Evolutionary conservation across 1,140 invertebrate species (phyloP), one percentile per base, ranked within the genome.

Genomic region (Brachionus koreanus): DNA sequence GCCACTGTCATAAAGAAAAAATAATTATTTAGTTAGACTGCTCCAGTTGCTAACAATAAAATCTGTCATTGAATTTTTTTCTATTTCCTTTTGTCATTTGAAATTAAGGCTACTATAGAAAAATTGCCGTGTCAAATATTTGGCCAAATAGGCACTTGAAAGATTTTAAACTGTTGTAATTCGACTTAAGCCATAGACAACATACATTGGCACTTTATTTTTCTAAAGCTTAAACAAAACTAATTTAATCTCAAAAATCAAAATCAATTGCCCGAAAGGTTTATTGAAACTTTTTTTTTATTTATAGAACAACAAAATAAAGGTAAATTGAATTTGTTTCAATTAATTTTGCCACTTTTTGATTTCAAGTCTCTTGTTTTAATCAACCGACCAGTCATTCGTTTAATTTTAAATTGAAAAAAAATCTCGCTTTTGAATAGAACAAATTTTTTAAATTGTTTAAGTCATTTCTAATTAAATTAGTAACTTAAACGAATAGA

Each of bases 181-280:
- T 69, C 65, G 65, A 39, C 65, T 69, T 69, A 69, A 69, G 65
- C 65, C 65, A 69, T 69, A 69, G 65, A 69, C 65, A 69, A 57
- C 49, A 57, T 57, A 57, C 35, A 69, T 39, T 69, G 65, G 69
- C 42, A 74, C 19, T 35, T 74, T 74, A 74, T 46, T 74, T 74
- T 35, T 35, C 35, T 37, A 67, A 35, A 74, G 69, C 37, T 74
- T 74, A 46, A 46, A 74, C 69, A 46, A 43, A 74, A 74, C 37
- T 25, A 74, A 46, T 46, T 19, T 43, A 46, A 74, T 46, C 42
- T 43, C 23, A 74, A 25, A 69, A 25, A 74, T 74, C 42, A 74
- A 74, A 74, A 74, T 74, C 69, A 46, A 74, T 46, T 74, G 69
- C 69, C 69, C 69, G 69, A 74, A 74, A 74, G 69, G 69, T 46